Conservation (phyloP, 2,113 vertebrate genomes). For the Etia nguti region DNA sequence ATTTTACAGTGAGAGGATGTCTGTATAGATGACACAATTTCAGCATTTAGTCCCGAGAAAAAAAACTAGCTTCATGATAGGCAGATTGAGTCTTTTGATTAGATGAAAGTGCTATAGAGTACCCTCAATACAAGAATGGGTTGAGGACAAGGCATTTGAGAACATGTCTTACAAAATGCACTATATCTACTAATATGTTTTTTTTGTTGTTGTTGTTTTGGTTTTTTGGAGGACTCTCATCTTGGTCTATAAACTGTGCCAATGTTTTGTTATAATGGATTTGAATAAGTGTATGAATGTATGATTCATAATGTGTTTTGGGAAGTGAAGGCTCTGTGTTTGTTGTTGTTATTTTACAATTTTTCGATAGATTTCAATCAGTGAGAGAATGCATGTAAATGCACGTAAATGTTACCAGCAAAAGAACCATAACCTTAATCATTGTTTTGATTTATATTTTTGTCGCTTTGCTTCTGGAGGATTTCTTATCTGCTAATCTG, state of each 20-base stretch:
- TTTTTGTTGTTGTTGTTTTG: fast-evolving
- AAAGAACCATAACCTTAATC: background rate
- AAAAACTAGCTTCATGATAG: background rate
- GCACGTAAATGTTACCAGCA: background rate
- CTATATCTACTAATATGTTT: background rate
- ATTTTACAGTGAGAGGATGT: background rate
- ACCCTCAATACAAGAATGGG: background rate
- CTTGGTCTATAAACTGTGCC: background rate
- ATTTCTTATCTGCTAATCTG: background rate
- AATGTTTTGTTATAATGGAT: background rate
- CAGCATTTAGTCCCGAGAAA: background rate
- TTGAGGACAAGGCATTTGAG: background rate
- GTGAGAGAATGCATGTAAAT: background rate
- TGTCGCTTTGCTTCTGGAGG: background rate
- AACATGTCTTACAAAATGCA: background rate
- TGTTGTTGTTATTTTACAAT: background rate
- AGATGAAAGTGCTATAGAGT: background rate
- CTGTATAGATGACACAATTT: background rate
- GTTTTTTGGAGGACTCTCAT: background rate
- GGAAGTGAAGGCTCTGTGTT: background rate
- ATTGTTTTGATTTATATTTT: background rate
- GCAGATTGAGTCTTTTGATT: background rate
- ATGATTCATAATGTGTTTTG: background rate
- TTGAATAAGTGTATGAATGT: background rate
- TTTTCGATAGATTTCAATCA: background rate